Evolutionary conservation across 2,888 invertebrate genomes (phyloP).

Genomic region (Limenitis arthemis): DNA sequence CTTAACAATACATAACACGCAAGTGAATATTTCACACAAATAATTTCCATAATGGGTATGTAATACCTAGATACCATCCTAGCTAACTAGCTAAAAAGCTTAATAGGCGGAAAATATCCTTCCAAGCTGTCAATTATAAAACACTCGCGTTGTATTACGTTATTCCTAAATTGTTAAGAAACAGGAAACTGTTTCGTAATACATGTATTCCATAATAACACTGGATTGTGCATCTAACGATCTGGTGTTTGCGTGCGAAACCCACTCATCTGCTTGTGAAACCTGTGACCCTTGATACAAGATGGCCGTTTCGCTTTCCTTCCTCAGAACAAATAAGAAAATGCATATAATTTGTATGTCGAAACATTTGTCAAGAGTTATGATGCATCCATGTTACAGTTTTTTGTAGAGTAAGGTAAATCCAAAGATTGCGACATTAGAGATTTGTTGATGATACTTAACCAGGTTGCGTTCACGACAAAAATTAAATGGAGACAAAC

Average conservation of each 20-base stretch:
- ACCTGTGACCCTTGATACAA: constrained; percentile 59
- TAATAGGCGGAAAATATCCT: constrained; percentile 12
- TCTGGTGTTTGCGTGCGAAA: constrained; percentile 27
- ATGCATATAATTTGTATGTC: not conserved
- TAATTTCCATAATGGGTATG: constrained; percentile 7
- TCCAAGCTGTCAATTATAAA: constrained; percentile 16
- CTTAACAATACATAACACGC: not conserved
- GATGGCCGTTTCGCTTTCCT: constrained; percentile 58
- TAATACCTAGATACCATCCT: constrained; percentile 6
- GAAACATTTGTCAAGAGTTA: no score
- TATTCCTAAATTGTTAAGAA: no score
- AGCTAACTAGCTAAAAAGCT: constrained; percentile 9
- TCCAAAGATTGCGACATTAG: no score
- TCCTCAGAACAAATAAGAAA: constrained; percentile 27
- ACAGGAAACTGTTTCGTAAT: constrained; percentile 14
- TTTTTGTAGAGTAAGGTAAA: no score
- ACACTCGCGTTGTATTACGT: constrained; percentile 15
- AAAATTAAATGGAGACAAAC: no score
- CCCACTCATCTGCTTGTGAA: constrained; percentile 44
- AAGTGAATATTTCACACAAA: not conserved
- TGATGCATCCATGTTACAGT: no score
- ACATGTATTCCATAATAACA: constrained; percentile 26
- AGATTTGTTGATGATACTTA: no score
- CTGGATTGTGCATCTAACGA: constrained; percentile 21
- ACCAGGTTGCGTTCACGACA: no score